phyloP scores from a whole-genome alignment of 1,140 invertebrate genomes.

The Drosophila athabasca region DNA sequence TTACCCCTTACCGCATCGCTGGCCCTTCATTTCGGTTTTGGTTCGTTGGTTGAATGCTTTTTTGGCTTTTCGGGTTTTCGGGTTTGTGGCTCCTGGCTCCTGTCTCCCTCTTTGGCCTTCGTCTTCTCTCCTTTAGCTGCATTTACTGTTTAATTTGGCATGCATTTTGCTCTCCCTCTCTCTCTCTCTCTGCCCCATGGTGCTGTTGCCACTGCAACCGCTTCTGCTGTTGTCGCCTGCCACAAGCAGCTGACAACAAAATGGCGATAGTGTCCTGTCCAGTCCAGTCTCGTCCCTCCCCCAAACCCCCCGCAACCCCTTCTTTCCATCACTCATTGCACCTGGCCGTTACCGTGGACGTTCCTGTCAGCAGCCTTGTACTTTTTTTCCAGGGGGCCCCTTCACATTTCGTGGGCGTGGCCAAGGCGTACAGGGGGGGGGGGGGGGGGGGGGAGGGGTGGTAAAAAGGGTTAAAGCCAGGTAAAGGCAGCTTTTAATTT shows the following conservation, averaged over 20 bases:
- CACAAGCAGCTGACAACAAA: constrained; percentile 73
- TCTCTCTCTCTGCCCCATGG: not conserved
- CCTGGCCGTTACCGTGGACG: constrained; percentile 39
- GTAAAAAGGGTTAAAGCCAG: constrained; percentile 33
- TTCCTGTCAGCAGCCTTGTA: constrained; percentile 51
- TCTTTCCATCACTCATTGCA: constrained; percentile 20
- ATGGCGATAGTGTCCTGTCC: constrained; percentile 57
- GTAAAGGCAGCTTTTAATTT: constrained; percentile 64
- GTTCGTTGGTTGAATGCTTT: constrained; percentile 64
- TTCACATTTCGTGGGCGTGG: constrained; percentile 8
- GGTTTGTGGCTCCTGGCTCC: constrained; percentile 14
- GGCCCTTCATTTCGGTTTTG: constrained; percentile 19
- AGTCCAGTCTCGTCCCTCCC: not conserved
- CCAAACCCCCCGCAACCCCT: not conserved
- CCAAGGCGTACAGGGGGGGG: constrained; percentile 1
- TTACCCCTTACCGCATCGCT: not conserved
- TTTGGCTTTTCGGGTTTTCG: constrained; percentile 65
- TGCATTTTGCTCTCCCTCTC: constrained; percentile 43
- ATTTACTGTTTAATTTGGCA: constrained; percentile 61
- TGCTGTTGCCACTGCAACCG: not conserved
- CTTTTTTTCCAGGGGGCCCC: not conserved
- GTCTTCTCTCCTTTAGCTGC: constrained; percentile 34
- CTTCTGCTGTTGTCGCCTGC: constrained; percentile 66
- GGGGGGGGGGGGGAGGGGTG: not conserved
- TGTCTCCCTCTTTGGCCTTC: constrained; percentile 21